Percentiles rank a stretch among this genome's conserved stretches.
These are phyloP conservation scores for Enteromius mattozi DNA, from an alignment of 2,797 vertebrate genomes.

Conservation along the genomic window DNA sequence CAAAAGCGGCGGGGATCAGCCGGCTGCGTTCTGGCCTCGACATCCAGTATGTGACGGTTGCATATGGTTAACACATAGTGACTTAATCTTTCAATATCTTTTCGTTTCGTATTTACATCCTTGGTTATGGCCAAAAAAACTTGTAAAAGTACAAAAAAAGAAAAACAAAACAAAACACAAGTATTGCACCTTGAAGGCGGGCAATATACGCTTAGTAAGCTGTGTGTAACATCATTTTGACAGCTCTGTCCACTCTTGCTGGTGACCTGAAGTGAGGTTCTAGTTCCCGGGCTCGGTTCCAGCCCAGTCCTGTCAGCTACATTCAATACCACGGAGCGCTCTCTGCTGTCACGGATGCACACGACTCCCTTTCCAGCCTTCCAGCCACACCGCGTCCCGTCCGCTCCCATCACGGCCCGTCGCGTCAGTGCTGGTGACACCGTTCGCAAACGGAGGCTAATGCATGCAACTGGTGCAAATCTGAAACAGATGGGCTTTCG, in stretches of 20 bases:
- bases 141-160: slow-evolving; percentile 44
- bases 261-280: slow-evolving; percentile 85
- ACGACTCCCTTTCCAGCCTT: slow-evolving; percentile 66
- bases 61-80: slow-evolving; percentile 65
- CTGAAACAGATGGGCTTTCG: slow-evolving; percentile 7
- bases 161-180: slow-evolving; percentile 68
- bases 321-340: slow-evolving; percentile 84
- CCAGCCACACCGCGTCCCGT: slow-evolving; percentile 1
- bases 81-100: slow-evolving; percentile 57
- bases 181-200: slow-evolving; percentile 82
- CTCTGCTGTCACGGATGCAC: slow-evolving; percentile 72
- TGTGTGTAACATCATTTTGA: slow-evolving; percentile 75
- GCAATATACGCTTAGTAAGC: slow-evolving; percentile 78
- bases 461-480: slow-evolving; percentile 13
- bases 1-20: slow-evolving; percentile 68
- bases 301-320: slow-evolving; percentile 82
- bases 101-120: slow-evolving; percentile 78
- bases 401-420: not conserved
- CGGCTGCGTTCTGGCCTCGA: slow-evolving; percentile 56
- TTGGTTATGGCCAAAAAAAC: slow-evolving; percentile 78
- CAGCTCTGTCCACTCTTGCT: slow-evolving; percentile 80
- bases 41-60: slow-evolving; percentile 71
- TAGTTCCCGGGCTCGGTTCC: slow-evolving; percentile 75
- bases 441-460: not conserved
- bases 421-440: not conserved